Evolutionary conservation across 1,140 invertebrate genomes (phyloP).

Genomic region (Brachionus koreanus): DNA sequence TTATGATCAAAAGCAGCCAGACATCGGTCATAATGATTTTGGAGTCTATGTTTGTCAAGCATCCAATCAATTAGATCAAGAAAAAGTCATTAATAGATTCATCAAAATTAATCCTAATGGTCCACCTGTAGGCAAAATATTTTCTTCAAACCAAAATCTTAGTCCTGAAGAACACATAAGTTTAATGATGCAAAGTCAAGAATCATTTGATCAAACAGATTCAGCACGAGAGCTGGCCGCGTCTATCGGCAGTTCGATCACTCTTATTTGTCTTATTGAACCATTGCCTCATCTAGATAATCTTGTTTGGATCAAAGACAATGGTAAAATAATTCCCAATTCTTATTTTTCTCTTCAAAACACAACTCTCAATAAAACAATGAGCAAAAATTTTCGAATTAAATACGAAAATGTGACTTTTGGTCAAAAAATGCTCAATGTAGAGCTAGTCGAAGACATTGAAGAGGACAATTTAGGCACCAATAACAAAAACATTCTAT

Average conservation of each 20-base stretch:
- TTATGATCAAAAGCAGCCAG: not conserved
- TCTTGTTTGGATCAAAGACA: constrained; percentile 40
- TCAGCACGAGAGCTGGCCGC: not conserved
- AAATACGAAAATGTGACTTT: constrained; percentile 31
- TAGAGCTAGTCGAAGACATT: not conserved
- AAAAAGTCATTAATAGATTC: not conserved
- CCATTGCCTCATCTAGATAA: not conserved
- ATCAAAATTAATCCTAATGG: constrained; percentile 25
- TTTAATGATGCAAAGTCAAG: constrained; percentile 22
- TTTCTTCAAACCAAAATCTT: not conserved
- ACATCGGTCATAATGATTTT: not conserved
- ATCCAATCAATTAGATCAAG: not conserved
- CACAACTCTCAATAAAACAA: not conserved
- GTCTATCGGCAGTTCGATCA: constrained; percentile 6
- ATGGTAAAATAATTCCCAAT: constrained; percentile 35
- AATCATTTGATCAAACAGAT: not conserved
- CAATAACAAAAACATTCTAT: not conserved
- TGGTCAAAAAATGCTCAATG: not conserved
- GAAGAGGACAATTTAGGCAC: not conserved
- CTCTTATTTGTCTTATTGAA: constrained; percentile 24
- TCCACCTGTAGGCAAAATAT: not conserved
- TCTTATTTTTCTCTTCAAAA: not conserved
- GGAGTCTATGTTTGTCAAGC: constrained; percentile 34
- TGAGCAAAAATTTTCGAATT: constrained; percentile 3
- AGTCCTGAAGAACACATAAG: constrained; percentile 1